Evolutionary conservation across 2,888 invertebrate species (phyloP).

Genomic region (Phaedon cochleariae): DNA sequence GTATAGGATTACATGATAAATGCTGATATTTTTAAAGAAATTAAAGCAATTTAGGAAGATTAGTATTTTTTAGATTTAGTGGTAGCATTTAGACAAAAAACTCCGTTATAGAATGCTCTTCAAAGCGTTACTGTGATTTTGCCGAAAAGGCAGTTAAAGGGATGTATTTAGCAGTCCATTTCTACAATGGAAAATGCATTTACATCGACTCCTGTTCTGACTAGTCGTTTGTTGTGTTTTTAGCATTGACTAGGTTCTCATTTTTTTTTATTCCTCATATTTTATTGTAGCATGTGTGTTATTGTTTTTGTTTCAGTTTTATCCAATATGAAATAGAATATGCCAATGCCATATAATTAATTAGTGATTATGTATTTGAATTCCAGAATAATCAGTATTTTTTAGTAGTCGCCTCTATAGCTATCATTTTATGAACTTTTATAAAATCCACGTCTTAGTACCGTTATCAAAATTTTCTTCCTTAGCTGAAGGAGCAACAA

Average conservation of each 20-base stretch:
- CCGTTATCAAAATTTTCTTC: too few species aligned
- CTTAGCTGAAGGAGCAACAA: too few species aligned
- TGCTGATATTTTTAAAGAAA: constrained; percentile 61
- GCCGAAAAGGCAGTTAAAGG: constrained; percentile 56
- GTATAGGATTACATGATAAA: constrained; percentile 42
- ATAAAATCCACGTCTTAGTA: too few species aligned
- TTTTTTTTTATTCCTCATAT: constrained; percentile 51
- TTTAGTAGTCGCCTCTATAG: background rate
- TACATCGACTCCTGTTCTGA: constrained; percentile 57
- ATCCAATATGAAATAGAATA: constrained; percentile 45
- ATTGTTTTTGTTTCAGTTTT: constrained; percentile 56
- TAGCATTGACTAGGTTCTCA: constrained; percentile 59
- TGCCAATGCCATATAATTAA: constrained; percentile 50
- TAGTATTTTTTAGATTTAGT: constrained; percentile 47
- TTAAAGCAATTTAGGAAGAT: constrained; percentile 61
- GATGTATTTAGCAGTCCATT: constrained; percentile 55
- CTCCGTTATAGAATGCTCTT: constrained; percentile 61
- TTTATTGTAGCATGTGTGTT: constrained; percentile 53
- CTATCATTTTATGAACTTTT: too few species aligned
- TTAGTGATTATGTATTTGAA: constrained; percentile 39
- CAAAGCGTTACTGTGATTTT: constrained; percentile 63
- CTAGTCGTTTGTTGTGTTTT: constrained; percentile 57
- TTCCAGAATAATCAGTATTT: constrained; percentile 33
- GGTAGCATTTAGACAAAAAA: constrained; percentile 48
- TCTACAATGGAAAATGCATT: constrained; percentile 46